Evolutionary conservation across 2,888 invertebrate species (phyloP).

Genomic region (Exocentrus adspersus): DNA sequence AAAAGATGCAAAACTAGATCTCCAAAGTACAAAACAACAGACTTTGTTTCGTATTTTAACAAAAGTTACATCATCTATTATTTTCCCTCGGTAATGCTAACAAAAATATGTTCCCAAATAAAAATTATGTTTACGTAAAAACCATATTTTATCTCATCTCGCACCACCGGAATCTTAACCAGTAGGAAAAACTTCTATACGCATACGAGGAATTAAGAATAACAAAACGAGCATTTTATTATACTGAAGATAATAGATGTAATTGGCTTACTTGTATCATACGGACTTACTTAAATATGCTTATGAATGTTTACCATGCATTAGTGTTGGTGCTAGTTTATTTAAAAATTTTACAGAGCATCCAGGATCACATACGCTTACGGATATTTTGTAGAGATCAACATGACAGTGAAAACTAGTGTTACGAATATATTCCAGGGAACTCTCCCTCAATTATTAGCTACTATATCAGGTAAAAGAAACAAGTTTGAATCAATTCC

Average conservation of each 20-base stretch:
- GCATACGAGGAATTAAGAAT: neutral
- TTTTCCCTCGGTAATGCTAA: too few relatives aligned
- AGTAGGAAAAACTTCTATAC: neutral
- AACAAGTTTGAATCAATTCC: too few relatives aligned
- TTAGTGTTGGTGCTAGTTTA: neutral
- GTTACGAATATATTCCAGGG: slow-evolving; percentile 52
- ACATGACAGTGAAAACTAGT: slow-evolving; percentile 55
- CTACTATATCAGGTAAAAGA: slow-evolving; percentile 56
- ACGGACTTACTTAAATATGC: neutral
- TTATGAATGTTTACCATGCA: neutral
- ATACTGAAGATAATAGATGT: neutral
- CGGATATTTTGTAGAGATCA: slow-evolving; percentile 47
- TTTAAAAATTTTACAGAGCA: neutral
- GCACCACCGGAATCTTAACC: neutral
- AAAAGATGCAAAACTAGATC: too few relatives aligned
- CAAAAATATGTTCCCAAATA: too few relatives aligned
- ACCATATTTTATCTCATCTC: too few relatives aligned
- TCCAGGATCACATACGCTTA: slow-evolving; percentile 26
- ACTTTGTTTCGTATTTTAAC: too few relatives aligned
- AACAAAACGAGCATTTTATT: neutral
- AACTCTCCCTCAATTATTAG: slow-evolving; percentile 55
- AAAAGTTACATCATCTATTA: too few relatives aligned
- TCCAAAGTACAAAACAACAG: too few relatives aligned
- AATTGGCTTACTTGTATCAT: neutral
- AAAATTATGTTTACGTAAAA: too few relatives aligned